A percentile compares a stretch with the other conserved stretches of the same genome.
These are phyloP conservation scores for Pardalotus punctatus DNA, from an alignment of 2,113 vertebrate genomes.

Conservation along the genomic window DNA sequence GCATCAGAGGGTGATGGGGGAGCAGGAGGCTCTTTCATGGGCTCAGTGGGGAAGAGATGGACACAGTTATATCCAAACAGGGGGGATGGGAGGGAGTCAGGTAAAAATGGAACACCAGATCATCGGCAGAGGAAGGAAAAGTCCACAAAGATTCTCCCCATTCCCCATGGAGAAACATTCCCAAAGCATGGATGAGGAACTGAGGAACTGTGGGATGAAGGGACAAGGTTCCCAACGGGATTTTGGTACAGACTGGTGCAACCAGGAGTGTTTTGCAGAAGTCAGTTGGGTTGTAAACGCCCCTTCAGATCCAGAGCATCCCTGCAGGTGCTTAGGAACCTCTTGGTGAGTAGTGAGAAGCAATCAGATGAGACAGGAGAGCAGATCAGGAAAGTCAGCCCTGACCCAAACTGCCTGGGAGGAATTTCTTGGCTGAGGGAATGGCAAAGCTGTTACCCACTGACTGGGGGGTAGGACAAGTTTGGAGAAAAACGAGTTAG, in stretches of 20 bases:
- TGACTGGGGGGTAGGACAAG: neutral
- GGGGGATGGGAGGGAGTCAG: neutral
- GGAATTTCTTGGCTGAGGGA: neutral
- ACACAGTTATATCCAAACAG: neutral
- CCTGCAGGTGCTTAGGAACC: neutral
- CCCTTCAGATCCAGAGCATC: neutral
- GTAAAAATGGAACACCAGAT: neutral
- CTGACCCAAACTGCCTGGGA: neutral
- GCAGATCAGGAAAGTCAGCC: neutral
- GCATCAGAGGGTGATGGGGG: neutral
- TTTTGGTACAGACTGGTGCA: neutral
- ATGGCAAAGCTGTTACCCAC: neutral
- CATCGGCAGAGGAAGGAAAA: neutral
- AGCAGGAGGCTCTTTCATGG: neutral
- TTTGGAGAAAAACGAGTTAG: neutral
- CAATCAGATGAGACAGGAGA: accelerated
- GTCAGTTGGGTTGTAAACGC: neutral
- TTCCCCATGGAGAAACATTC: neutral
- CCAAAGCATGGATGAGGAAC: neutral
- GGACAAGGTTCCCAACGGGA: neutral
- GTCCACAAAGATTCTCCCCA: accelerated
- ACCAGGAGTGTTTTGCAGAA: neutral
- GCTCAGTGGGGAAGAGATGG: neutral
- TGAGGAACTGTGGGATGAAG: neutral
- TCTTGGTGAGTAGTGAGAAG: neutral